These are phyloP conservation scores for Campylorhamphus procurvoides DNA, from an alignment of 2,113 vertebrate species.

Conservation along the genomic window DNA sequence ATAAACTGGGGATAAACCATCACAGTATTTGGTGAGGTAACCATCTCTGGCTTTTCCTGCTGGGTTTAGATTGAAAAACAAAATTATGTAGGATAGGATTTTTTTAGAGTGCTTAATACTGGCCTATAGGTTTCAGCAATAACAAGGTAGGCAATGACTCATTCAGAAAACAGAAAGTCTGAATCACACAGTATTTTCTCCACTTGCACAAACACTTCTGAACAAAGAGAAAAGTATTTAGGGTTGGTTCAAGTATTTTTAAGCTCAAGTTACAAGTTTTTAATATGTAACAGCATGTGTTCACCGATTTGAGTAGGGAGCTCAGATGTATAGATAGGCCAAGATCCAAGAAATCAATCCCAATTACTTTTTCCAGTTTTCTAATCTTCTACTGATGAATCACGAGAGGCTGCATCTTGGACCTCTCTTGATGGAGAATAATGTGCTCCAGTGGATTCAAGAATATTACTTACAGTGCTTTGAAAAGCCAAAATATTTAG, in stretches of 20 bases:
- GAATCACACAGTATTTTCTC: not conserved
- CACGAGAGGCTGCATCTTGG: not conserved
- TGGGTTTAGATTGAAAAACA: constrained; percentile 34
- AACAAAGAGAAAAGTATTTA: constrained; percentile 9
- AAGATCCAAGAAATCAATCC: constrained; percentile 18
- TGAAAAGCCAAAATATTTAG: not conserved
- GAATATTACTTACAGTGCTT: not conserved
- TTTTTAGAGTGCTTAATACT: not conserved
- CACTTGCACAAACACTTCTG: constrained; percentile 1
- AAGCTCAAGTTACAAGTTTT: constrained; percentile 25
- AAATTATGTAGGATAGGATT: not conserved
- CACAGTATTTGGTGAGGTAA: not conserved
- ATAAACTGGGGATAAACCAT: not conserved
- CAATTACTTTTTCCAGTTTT: not conserved
- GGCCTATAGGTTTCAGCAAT: not conserved
- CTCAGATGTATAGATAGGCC: not conserved
- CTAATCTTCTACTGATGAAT: not conserved
- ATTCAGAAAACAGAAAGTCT: not conserved
- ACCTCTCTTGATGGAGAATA: not conserved
- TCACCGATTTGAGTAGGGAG: not conserved
- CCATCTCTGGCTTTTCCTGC: constrained; percentile 32
- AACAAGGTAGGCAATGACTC: not conserved
- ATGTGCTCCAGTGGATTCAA: not conserved
- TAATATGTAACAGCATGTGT: constrained; percentile 6
- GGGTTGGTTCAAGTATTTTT: constrained; percentile 17